Percentiles rank a stretch among this genome's conserved stretches.
Conservation (phyloP, 2,888 invertebrate species). For the Notocelia uddmanniana region DNA sequence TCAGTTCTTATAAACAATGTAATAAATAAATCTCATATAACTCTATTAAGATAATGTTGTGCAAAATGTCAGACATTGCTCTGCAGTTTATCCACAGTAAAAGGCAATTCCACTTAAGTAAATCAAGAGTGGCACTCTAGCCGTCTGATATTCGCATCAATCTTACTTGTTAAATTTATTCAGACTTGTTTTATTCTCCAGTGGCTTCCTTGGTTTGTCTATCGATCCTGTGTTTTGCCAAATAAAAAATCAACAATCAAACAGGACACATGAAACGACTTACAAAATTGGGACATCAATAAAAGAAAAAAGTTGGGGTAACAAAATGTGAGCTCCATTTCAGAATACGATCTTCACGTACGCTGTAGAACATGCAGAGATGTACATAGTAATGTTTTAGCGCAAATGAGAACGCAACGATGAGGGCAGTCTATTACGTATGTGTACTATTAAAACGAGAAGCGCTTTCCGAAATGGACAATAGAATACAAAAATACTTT, state of each 20-base stretch:
- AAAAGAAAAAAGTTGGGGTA: not conserved
- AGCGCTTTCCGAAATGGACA: not conserved
- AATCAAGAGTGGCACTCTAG: conserved; percentile 29
- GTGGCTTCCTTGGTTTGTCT: conserved; percentile 15
- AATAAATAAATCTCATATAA: not conserved
- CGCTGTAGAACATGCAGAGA: too few relatives aligned
- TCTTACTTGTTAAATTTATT: conserved; percentile 35
- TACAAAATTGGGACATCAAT: not conserved
- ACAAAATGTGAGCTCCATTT: not conserved
- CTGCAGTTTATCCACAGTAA: conserved; percentile 12
- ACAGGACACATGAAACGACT: not conserved
- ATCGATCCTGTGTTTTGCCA: conserved; percentile 1
- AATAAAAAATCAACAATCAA: conserved; percentile 1
- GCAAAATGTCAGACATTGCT: not conserved
- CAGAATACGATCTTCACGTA: too few relatives aligned
- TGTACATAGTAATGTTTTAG: too few relatives aligned
- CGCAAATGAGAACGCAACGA: not conserved
- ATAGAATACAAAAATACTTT: too few relatives aligned
- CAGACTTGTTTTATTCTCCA: conserved; percentile 30
- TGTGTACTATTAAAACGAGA: not conserved
- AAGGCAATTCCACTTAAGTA: conserved; percentile 24
- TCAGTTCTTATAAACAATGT: not conserved
- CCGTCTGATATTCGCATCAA: conserved; percentile 31
- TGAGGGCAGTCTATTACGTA: not conserved
- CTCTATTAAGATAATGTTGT: conserved; percentile 8